phyloP scores from a whole-genome alignment of 2,113 vertebrate genomes.

The Alces alces region DNA sequence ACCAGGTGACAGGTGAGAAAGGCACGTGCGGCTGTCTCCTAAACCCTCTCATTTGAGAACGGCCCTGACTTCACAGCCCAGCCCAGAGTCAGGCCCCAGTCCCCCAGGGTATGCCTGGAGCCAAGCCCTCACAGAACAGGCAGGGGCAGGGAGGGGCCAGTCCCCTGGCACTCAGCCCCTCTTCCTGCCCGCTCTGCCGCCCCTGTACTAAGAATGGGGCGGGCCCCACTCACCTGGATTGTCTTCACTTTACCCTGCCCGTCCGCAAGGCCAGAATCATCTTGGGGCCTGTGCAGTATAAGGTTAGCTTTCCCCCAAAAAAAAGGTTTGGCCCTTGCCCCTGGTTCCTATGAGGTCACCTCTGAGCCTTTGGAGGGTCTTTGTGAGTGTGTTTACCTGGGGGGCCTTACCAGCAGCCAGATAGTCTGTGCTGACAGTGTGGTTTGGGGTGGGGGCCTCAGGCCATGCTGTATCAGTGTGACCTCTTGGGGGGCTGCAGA shows the following conservation, averaged over 20 bases:
- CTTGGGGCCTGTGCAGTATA: fast-evolving
- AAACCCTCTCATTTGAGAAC: neutral
- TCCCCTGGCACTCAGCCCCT: neutral
- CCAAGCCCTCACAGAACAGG: fast-evolving
- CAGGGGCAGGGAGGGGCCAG: too few species aligned
- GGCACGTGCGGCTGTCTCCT: fast-evolving
- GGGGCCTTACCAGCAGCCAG: neutral
- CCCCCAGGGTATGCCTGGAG: fast-evolving
- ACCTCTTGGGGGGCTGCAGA: neutral
- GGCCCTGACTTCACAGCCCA: neutral
- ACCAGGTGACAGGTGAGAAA: neutral
- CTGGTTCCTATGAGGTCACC: neutral
- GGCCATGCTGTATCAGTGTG: fast-evolving
- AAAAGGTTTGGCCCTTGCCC: neutral
- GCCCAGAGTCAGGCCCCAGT: neutral
- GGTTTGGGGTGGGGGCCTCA: fast-evolving
- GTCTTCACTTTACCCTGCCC: neutral
- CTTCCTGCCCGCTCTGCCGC: neutral
- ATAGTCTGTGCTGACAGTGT: neutral
- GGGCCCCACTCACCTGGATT: neutral
- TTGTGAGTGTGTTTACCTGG: neutral
- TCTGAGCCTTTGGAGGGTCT: too few species aligned
- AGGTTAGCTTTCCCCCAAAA: fast-evolving
- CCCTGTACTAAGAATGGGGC: neutral
- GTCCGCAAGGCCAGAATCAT: fast-evolving